These are phyloP conservation scores for Polyodon spathula DNA, from an alignment of 2,113 vertebrate genomes.

Conservation along the genomic window DNA sequence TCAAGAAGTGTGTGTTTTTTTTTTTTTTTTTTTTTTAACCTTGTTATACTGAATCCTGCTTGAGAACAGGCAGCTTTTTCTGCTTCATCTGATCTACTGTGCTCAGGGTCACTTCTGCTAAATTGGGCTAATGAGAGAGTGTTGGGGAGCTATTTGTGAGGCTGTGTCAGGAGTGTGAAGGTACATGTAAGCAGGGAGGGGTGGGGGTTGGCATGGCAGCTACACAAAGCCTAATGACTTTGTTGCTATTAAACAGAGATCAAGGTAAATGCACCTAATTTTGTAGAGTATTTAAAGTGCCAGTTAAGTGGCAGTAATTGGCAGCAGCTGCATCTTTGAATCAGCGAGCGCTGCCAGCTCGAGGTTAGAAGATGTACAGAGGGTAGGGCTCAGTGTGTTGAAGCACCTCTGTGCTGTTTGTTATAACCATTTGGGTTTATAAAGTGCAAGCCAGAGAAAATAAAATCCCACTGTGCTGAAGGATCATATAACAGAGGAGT, in stretches of 20 bases:
- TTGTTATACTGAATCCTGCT: no score
- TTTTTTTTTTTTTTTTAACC: no score
- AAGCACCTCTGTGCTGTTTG: background rate
- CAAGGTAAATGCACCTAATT: conserved; percentile 41
- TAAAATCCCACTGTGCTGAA: conserved; percentile 19
- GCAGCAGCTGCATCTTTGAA: conserved; percentile 52
- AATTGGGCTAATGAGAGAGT: no score
- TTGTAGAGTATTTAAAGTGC: conserved; percentile 48
- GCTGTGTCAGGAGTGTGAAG: no score
- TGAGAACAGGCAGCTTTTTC: no score
- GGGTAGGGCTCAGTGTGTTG: background rate
- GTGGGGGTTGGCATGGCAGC: background rate
- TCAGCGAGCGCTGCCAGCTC: conserved; percentile 26
- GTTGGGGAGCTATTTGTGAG: no score
- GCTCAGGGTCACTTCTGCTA: no score
- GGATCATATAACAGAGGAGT: conserved; percentile 46
- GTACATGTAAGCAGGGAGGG: background rate
- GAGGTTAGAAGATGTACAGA: background rate
- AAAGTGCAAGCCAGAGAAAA: conserved; percentile 19
- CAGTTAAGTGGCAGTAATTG: conserved; percentile 55
- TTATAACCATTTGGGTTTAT: no score
- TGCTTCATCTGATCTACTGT: no score
- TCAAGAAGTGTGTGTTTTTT: no score
- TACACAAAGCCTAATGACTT: conserved; percentile 48
- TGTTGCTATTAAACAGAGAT: conserved; percentile 46